Evolutionary conservation across 2,888 invertebrate genomes (phyloP).

Genomic region (Agrochola lota): DNA sequence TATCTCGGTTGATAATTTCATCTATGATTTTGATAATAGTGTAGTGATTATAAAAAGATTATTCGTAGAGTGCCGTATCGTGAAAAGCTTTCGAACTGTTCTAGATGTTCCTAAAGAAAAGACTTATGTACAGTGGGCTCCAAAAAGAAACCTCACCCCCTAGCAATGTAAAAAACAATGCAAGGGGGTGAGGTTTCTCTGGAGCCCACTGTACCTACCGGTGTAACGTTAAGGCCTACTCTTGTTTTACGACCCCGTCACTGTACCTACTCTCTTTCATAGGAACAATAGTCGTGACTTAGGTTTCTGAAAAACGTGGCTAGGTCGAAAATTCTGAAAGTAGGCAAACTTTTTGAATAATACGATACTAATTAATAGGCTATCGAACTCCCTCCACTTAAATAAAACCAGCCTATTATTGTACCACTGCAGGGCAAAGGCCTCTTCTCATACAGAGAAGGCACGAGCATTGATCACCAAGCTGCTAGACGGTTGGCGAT

Average conservation of each 20-base stretch:
- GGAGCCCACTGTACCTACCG: background rate
- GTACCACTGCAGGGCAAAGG: too few species aligned
- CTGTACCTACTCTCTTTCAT: slow-evolving; percentile 5
- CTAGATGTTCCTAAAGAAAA: background rate
- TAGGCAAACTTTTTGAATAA: slow-evolving; percentile 1
- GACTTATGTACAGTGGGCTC: background rate
- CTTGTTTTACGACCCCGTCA: background rate
- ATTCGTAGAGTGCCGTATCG: background rate
- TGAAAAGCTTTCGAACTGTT: slow-evolving; percentile 1
- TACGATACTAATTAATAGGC: background rate
- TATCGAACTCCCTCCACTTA: too few species aligned
- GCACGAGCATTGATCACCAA: too few species aligned
- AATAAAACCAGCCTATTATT: too few species aligned
- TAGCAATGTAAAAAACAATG: too few species aligned
- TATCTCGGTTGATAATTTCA: background rate
- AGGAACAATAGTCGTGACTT: slow-evolving; percentile 2
- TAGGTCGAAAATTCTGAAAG: background rate
- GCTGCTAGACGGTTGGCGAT: too few species aligned
- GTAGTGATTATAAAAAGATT: background rate
- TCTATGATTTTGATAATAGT: background rate
- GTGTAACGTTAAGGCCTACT: background rate
- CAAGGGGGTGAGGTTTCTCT: too few species aligned
- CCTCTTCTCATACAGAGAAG: too few species aligned
- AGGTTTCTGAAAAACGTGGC: background rate
- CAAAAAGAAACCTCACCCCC: too few species aligned